A percentile compares a stretch with the other conserved stretches of the same genome.
phyloP scores from a whole-genome alignment of 1,140 invertebrate species.

The Triops cancriformis region DNA sequence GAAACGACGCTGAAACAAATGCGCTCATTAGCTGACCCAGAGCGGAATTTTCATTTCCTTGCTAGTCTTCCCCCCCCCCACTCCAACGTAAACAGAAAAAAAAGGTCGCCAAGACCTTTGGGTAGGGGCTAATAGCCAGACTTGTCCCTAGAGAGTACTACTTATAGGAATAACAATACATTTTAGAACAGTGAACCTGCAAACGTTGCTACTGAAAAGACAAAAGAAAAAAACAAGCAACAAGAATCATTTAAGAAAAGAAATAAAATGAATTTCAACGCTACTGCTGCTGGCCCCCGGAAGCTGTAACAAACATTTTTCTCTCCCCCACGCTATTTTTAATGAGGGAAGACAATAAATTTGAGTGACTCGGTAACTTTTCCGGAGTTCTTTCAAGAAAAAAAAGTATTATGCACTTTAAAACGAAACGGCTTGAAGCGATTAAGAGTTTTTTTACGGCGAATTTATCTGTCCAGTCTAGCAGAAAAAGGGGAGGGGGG shows the following conservation, averaged over 20 bases:
- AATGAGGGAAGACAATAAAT: constrained; percentile 8
- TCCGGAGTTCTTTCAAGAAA: neutral
- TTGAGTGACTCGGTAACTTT: neutral
- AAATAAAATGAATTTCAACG: too few relatives aligned
- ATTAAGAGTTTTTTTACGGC: too few relatives aligned
- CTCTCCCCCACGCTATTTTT: neutral
- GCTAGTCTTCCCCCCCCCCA: neutral
- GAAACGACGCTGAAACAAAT: neutral
- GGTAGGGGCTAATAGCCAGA: neutral
- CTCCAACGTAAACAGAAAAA: neutral
- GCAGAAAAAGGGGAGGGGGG: too few relatives aligned
- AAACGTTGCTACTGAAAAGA: neutral
- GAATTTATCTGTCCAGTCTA: too few relatives aligned
- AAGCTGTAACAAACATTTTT: neutral
- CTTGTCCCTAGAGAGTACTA: neutral
- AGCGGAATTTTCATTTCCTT: constrained; percentile 2
- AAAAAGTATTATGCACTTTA: too few relatives aligned
- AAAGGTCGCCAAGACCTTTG: neutral
- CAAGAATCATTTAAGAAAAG: neutral
- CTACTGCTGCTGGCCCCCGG: neutral
- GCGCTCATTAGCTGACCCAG: neutral
- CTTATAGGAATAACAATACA: neutral
- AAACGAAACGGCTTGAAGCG: too few relatives aligned
- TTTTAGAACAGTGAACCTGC: too few relatives aligned
- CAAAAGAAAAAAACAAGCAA: neutral